Base-by-base conservation (phyloP, 2,888 invertebrate genomes). In the Podabrus alpinus region DNA sequence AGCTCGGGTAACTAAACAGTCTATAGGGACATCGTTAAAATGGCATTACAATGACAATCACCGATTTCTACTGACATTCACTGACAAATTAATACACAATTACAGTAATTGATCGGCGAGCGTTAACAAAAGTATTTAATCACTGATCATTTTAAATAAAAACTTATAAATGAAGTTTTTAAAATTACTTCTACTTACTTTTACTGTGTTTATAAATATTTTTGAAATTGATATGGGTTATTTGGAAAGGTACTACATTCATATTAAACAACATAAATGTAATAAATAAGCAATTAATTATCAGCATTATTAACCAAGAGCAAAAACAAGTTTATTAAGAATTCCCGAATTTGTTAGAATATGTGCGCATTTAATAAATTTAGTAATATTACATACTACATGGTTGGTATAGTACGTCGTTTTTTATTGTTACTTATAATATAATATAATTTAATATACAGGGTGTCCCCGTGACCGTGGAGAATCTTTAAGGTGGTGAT, bases 21-120 rank as follows among this genome's bases (percentile, higher is more conserved):
- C 82, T 77, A 66, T 24, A 19, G 82, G 80, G 83, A 81, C 79
- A 70, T 82, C 81, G 80, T 82, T 83, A 82, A 83, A 82, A 80
- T 74, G 74, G 82, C 75, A 82, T 83, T 80, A 79, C 70, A 76
- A 69, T 74, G 77, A 74, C 74, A 77, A 77, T 77, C 72, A 25
- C 68, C 74, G 74, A 72, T 77, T 77, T 71, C 68, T 64, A 60
- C 74, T 74, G 77, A 77, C 77, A 74, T 77, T 77, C 77, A 74
- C 77, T 77, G 77, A 77, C 77, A 74, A 77, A 77, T 77, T 77
- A 77, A 77, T 77, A 69, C 74, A 72, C 72, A 77, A 77, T 77
- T 74, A 74, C 45, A 74, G 73, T 77, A 77, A 77, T 74, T 77
- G 77, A 74, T 73, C 67, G 68, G 72, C 66, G 13, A 69, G 66